Evolutionary conservation across 2,113 vertebrate genomes (phyloP).

Genomic region (Stigmatopora nigra): DNA sequence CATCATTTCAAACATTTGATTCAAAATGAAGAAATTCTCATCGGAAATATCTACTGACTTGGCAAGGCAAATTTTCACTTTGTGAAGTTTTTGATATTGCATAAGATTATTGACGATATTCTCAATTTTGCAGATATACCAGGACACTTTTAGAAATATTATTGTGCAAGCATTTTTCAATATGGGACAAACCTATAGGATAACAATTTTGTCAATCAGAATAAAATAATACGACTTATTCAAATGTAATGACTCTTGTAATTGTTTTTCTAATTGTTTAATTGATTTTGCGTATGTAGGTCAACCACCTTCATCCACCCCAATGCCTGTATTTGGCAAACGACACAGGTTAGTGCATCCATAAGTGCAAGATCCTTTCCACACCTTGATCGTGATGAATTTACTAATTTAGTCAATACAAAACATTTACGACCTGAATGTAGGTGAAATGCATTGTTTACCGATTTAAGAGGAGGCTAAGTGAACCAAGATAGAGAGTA

Average conservation of each 20-base stretch:
- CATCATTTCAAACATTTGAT: background rate
- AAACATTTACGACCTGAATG: background rate
- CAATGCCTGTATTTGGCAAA: background rate
- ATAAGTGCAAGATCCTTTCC: background rate
- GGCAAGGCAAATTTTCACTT: background rate
- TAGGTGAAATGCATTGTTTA: background rate
- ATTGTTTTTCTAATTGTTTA: background rate
- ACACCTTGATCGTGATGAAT: background rate
- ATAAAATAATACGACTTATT: background rate
- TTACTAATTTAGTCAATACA: background rate
- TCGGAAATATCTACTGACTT: background rate
- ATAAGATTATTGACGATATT: too few relatives aligned
- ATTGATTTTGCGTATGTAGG: slow-evolving; percentile 22
- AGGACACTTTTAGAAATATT: too few relatives aligned
- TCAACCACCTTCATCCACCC: slow-evolving; percentile 24
- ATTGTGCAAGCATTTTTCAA: too few relatives aligned
- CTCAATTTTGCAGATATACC: too few relatives aligned
- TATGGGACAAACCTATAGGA: too few relatives aligned
- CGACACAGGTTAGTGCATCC: background rate
- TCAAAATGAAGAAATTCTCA: background rate
- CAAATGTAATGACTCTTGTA: background rate
- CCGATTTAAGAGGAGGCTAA: background rate
- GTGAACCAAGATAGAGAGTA: background rate
- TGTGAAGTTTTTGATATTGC: too few relatives aligned
- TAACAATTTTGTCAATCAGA: too few relatives aligned